Conservation (phyloP, 2,888 invertebrate genomes). For the Meta bourneti region DNA sequence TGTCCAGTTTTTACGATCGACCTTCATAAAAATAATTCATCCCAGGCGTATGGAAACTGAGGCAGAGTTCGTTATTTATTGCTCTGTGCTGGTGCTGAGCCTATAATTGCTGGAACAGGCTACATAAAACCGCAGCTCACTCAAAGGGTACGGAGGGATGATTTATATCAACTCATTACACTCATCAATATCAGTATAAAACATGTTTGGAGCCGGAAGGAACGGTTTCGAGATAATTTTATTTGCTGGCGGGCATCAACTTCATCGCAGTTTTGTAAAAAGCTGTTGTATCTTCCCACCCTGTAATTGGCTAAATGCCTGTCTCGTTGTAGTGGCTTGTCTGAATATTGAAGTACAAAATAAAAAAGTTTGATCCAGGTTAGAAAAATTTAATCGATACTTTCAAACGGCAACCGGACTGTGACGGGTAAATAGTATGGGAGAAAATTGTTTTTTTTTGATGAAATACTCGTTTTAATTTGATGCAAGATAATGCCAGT, state of each 20-base stretch:
- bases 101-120: slow-evolving; percentile 56
- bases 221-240: slow-evolving; percentile 22
- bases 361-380: no score
- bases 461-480: no score
- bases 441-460: no score
- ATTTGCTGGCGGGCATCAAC: not conserved
- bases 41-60: not conserved
- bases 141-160: not conserved
- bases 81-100: slow-evolving; percentile 26
- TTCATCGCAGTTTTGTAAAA: not conserved
- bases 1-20: not conserved
- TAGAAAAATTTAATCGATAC: no score
- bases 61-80: slow-evolving; percentile 36
- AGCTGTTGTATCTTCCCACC: not conserved
- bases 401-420: no score
- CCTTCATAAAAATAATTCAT: not conserved
- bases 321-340: no score
- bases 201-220: not conserved
- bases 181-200: slow-evolving; percentile 46
- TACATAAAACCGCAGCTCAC: slow-evolving; percentile 47
- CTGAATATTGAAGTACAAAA: no score
- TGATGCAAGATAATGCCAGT: no score
- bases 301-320: not conserved
- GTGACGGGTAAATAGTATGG: no score
- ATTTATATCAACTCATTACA: slow-evolving; percentile 50